phyloP scores from a whole-genome alignment of 2,797 vertebrate species.

The Chaunax sp. region DNA sequence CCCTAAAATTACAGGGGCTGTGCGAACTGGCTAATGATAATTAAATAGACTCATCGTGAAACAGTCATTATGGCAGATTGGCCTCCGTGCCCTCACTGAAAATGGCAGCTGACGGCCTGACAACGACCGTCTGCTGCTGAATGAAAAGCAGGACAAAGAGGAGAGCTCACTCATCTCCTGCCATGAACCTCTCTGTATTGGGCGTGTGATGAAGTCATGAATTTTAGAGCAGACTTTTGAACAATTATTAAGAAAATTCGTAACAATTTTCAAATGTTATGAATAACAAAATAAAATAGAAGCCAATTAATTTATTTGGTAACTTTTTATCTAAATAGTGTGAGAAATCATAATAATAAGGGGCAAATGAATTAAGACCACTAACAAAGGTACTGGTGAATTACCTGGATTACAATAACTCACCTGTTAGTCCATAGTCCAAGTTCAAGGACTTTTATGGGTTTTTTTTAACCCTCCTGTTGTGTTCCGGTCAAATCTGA shows the following conservation, averaged over 20 bases:
- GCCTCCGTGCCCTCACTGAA: conserved; percentile 49
- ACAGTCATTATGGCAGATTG: conserved; percentile 62
- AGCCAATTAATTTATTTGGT: too few species aligned
- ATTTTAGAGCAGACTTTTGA: not conserved
- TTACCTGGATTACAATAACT: too few species aligned
- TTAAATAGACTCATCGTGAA: conserved; percentile 70
- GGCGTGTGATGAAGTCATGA: not conserved
- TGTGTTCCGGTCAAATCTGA: too few species aligned
- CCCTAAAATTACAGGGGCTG: conserved; percentile 57
- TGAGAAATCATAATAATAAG: too few species aligned
- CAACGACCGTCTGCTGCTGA: conserved; percentile 51
- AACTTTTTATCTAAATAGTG: too few species aligned
- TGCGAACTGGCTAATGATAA: conserved; percentile 65
- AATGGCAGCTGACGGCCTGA: conserved; percentile 53
- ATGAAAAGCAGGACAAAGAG: conserved; percentile 28
- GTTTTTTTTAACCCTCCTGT: too few species aligned
- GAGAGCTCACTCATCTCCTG: not conserved
- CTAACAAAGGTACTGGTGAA: too few species aligned
- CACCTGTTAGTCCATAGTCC: too few species aligned
- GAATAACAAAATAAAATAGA: too few species aligned
- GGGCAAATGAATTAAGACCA: too few species aligned
- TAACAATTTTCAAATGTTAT: too few species aligned
- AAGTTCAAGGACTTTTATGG: too few species aligned
- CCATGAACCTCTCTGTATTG: not conserved
- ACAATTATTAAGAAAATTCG: not conserved